Evolutionary conservation across 2,113 vertebrate genomes (phyloP).

Genomic region (Tetrao urogallus): DNA sequence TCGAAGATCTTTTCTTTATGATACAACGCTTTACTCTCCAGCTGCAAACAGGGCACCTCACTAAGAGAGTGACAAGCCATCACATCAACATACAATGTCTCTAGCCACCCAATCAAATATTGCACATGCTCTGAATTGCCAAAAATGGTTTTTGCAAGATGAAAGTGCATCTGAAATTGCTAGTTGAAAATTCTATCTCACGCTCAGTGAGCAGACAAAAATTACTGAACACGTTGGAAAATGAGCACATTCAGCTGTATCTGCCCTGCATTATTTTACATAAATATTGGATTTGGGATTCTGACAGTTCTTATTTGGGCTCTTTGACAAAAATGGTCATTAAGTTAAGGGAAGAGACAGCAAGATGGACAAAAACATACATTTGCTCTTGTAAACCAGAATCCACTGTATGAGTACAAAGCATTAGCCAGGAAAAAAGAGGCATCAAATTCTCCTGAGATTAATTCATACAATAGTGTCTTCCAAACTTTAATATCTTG

Average conservation of each 20-base stretch:
- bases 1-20: neutral
- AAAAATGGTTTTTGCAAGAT: constrained; percentile 31
- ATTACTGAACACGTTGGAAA: neutral
- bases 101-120: neutral
- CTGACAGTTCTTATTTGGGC: neutral
- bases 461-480: neutral
- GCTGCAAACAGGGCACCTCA: rapidly evolving
- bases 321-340: neutral
- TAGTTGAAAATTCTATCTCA: constrained; percentile 50
- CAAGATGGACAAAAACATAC: neutral
- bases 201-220: constrained; percentile 35
- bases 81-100: neutral
- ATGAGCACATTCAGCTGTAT: neutral
- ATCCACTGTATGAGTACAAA: neutral
- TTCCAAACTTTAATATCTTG: neutral
- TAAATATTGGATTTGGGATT: neutral
- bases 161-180: constrained; percentile 42
- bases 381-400: neutral
- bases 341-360: neutral
- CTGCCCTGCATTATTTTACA: constrained; percentile 37
- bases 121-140: neutral
- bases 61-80: neutral
- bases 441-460: neutral
- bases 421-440: neutral
- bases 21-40: neutral